These are phyloP conservation scores for Oceanites oceanicus DNA, from an alignment of 2,113 vertebrate species.

Conservation along the genomic window DNA sequence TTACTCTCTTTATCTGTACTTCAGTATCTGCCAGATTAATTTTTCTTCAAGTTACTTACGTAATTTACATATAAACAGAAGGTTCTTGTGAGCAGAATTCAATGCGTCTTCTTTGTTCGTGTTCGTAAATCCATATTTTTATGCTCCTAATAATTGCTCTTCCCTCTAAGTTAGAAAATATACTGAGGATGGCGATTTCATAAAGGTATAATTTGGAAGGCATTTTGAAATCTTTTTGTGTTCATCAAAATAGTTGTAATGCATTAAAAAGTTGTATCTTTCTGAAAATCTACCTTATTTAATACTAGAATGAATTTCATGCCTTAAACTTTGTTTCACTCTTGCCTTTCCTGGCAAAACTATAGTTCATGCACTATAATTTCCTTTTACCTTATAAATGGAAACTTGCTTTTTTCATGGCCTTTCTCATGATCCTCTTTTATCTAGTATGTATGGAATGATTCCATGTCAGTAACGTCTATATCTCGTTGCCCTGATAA, in stretches of 20 bases:
- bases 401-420: background rate
- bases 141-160: background rate
- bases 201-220: background rate
- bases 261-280: background rate
- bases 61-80: background rate
- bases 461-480: background rate
- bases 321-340: background rate
- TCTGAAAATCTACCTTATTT: background rate
- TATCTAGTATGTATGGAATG: background rate
- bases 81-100: background rate
- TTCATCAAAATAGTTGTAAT: background rate
- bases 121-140: background rate
- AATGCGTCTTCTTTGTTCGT: background rate
- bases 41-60: background rate
- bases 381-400: slow-evolving; percentile 2
- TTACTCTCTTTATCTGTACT: background rate
- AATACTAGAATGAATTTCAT: background rate
- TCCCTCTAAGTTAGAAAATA: background rate
- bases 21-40: background rate
- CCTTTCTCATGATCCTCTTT: background rate
- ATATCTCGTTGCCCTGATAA: background rate
- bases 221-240: background rate
- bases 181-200: background rate
- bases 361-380: background rate
- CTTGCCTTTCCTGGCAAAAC: background rate